These are phyloP conservation scores for Daubentonia madagascariensis DNA, from an alignment of 2,113 vertebrate genomes.

Conservation along the genomic window DNA sequence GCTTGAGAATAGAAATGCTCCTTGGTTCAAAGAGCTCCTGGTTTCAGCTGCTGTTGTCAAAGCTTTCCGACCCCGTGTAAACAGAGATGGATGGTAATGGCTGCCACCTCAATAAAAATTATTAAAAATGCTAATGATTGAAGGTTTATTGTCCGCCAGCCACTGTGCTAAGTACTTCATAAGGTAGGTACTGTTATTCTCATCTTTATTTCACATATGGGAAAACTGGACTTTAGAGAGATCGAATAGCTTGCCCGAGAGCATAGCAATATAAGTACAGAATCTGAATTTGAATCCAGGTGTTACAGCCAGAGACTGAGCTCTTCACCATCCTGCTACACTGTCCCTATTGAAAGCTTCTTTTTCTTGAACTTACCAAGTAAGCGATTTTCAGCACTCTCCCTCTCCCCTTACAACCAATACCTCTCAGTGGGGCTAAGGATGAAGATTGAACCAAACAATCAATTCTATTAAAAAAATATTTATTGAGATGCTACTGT, in stretches of 20 bases:
- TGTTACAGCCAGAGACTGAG: not conserved
- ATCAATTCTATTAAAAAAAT: not conserved
- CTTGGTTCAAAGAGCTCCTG: not conserved
- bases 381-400: not conserved
- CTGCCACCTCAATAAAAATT: not conserved
- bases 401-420: fast-evolving
- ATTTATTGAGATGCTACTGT: not conserved
- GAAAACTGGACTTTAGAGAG: not conserved
- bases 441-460: not conserved
- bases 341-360: not conserved
- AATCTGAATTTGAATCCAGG: not conserved
- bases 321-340: not conserved
- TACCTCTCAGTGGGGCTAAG: not conserved
- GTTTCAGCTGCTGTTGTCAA: not conserved
- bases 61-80: not conserved
- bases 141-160: not conserved
- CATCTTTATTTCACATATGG: not conserved
- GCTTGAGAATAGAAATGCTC: not conserved
- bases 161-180: not conserved
- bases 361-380: not conserved
- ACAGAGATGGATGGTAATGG: not conserved
- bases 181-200: not conserved
- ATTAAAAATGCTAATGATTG: not conserved
- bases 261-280: not conserved
- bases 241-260: not conserved